phyloP scores from a whole-genome alignment of 92 coral and sea anemone species.

The Epizoanthus scotinus region DNA sequence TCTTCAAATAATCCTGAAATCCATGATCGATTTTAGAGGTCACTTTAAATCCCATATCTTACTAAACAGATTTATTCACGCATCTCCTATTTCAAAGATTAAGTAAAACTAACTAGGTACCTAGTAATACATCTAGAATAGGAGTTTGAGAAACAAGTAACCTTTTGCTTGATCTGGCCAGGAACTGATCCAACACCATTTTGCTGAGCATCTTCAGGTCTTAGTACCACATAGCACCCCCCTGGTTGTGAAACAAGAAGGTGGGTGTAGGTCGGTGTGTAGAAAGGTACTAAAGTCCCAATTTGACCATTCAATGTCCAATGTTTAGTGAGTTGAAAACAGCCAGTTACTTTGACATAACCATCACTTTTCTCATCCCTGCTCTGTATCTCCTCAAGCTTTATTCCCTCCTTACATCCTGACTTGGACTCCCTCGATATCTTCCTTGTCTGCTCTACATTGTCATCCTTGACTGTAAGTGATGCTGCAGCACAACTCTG shows the following conservation, averaged over 20 bases:
- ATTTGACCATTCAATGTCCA: slow-evolving; percentile 87
- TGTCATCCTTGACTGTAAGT: slow-evolving; percentile 9
- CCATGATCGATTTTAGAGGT: no score
- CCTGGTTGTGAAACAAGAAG: slow-evolving; percentile 96
- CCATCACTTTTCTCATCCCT: not conserved
- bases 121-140: no score
- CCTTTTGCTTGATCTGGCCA: not conserved
- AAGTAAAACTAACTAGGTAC: no score
- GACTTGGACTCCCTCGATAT: slow-evolving; percentile 18
- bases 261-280: slow-evolving; percentile 57
- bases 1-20: no score
- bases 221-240: slow-evolving; percentile 74
- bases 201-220: slow-evolving; percentile 55
- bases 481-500: not conserved
- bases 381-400: not conserved
- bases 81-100: no score
- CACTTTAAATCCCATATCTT: no score
- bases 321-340: slow-evolving; percentile 55
- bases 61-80: no score
- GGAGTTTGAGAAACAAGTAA: not conserved
- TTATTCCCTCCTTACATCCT: not conserved
- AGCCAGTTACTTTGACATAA: not conserved
- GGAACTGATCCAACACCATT: slow-evolving; percentile 22
- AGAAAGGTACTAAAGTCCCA: slow-evolving; percentile 74
- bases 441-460: slow-evolving; percentile 1